A percentile compares a stretch with the other conserved stretches of the same genome.
Evolutionary conservation across 2,888 invertebrate genomes (phyloP).

Genomic region (Allophyes oxyacanthae): DNA sequence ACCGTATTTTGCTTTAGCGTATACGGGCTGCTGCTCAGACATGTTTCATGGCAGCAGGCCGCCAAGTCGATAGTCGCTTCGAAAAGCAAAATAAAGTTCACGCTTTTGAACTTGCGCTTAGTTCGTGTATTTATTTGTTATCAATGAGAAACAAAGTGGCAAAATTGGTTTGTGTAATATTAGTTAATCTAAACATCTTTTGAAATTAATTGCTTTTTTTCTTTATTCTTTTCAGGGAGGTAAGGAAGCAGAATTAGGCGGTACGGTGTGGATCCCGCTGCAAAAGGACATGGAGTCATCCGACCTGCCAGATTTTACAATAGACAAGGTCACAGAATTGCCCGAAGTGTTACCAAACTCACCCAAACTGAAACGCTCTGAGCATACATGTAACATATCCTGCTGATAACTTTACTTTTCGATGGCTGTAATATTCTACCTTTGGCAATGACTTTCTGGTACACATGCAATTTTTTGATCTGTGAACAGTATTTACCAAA

Average conservation of each 20-base stretch:
- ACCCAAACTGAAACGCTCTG: constrained; percentile 77
- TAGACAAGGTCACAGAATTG: constrained; percentile 91
- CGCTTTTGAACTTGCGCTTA: too few species aligned
- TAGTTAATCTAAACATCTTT: too few species aligned
- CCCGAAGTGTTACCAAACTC: constrained; percentile 90
- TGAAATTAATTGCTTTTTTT: too few species aligned
- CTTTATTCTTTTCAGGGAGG: constrained; percentile 89
- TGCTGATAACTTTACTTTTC: constrained; percentile 58
- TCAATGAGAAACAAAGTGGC: too few species aligned
- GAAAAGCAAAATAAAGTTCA: too few species aligned
- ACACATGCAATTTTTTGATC: constrained; percentile 25
- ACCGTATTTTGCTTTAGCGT: too few species aligned
- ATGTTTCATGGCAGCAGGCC: too few species aligned
- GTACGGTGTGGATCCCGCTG: constrained; percentile 94
- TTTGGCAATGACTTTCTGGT: constrained; percentile 41
- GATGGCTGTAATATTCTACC: constrained; percentile 54
- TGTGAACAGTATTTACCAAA: constrained; percentile 61
- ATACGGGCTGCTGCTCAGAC: too few species aligned
- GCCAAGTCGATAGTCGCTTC: too few species aligned
- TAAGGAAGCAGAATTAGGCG: constrained; percentile 92
- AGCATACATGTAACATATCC: constrained; percentile 49
- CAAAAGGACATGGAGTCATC: constrained; percentile 84
- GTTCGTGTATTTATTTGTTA: too few species aligned
- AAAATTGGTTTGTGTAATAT: too few species aligned
- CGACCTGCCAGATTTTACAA: constrained; percentile 91